Percentiles rank a stretch among this genome's conserved stretches.
These are phyloP conservation scores for Takifugu ocellatus DNA, from an alignment of 2,797 vertebrate genomes.

Conservation along the genomic window DNA sequence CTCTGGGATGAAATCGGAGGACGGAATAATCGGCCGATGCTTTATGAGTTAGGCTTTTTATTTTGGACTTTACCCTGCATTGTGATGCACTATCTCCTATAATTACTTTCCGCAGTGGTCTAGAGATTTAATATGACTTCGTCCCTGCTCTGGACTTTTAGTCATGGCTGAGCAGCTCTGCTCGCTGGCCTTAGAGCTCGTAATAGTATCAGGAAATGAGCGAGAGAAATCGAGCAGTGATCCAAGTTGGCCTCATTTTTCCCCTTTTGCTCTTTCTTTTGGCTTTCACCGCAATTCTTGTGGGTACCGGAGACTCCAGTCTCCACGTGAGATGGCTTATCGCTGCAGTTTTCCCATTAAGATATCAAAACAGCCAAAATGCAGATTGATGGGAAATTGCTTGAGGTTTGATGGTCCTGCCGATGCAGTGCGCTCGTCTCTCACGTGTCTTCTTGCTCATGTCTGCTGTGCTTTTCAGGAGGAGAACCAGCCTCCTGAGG, in stretches of 20 bases:
- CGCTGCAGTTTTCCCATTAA: slow-evolving; percentile 20
- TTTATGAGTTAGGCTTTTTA: slow-evolving; percentile 43
- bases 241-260: slow-evolving; percentile 56
- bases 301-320: slow-evolving; percentile 31
- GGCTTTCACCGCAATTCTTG: slow-evolving; percentile 24
- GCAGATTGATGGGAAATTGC: background rate
- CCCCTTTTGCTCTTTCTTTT: slow-evolving; percentile 23
- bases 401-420: background rate
- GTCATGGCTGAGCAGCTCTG: slow-evolving; percentile 51
- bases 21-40: slow-evolving; percentile 53
- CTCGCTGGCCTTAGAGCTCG: slow-evolving; percentile 39
- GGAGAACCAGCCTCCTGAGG: slow-evolving; percentile 54
- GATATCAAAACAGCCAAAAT: slow-evolving; percentile 21
- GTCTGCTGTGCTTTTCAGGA: slow-evolving; percentile 46
- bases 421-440: background rate
- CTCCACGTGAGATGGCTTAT: slow-evolving; percentile 19
- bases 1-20: slow-evolving; percentile 30
- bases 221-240: slow-evolving; percentile 43
- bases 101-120: slow-evolving; percentile 39
- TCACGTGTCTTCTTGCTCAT: background rate
- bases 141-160: slow-evolving; percentile 50
- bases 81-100: slow-evolving; percentile 29
- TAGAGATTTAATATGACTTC: slow-evolving; percentile 44
- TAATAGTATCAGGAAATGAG: slow-evolving; percentile 62
- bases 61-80: slow-evolving; percentile 47